A percentile compares a stretch with the other conserved stretches of the same genome.
These are phyloP conservation scores for Tangara arthus DNA, from an alignment of 2,797 vertebrate species.

Conservation along the genomic window DNA sequence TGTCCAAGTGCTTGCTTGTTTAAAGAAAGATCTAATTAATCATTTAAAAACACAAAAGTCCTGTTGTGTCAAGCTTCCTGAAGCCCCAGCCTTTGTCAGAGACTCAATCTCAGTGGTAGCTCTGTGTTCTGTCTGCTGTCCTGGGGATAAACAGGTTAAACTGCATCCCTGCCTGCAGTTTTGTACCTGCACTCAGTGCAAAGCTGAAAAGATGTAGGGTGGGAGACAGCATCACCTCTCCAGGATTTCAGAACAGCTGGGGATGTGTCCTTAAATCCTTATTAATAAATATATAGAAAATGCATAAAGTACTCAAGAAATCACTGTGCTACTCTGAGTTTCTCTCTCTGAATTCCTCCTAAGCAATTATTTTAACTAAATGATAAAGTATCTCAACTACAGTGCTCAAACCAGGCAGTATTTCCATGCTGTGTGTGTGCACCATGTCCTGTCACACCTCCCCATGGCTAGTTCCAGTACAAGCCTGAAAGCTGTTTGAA, in stretches of 20 bases:
- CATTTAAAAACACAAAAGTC: not conserved
- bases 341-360: not conserved
- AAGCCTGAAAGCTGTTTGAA: not conserved
- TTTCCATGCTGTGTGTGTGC: not conserved
- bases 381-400: not conserved
- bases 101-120: not conserved
- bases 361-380: not conserved
- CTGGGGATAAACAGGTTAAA: not conserved
- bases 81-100: not conserved
- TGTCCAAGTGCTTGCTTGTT: not conserved
- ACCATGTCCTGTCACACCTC: not conserved
- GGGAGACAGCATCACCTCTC: not conserved
- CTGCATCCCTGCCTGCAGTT: not conserved
- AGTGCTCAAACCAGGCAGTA: not conserved
- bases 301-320: not conserved
- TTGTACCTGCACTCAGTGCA: accelerated
- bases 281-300: not conserved
- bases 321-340: not conserved
- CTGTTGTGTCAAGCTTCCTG: not conserved
- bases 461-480: not conserved
- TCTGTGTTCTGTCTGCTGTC: not conserved
- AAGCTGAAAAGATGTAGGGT: not conserved
- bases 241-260: not conserved
- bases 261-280: not conserved
- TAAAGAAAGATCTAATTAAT: not conserved